These are phyloP conservation scores for Plagodis pulveraria DNA, from an alignment of 2,888 invertebrate genomes.

Conservation along the genomic window DNA sequence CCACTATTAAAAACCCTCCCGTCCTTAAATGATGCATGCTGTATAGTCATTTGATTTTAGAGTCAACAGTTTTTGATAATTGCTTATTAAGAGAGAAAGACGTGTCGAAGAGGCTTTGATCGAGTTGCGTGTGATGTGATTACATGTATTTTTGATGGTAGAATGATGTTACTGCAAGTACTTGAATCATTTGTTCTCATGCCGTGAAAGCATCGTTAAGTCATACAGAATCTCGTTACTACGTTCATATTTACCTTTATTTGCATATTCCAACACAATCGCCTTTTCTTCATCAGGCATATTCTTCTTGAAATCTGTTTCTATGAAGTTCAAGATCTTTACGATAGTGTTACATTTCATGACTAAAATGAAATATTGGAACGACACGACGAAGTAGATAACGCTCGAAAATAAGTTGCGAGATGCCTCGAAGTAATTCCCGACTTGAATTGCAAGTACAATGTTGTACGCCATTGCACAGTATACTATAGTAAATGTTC, in stretches of 20 bases:
- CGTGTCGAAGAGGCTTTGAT: too few relatives aligned
- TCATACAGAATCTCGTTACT: conserved; percentile 14
- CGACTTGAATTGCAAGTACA: not conserved
- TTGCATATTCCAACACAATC: conserved; percentile 1
- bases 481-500: not conserved
- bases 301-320: not conserved
- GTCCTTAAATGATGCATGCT: too few relatives aligned
- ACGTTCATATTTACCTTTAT: conserved; percentile 38
- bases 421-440: not conserved
- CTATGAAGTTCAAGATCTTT: not conserved
- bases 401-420: not conserved
- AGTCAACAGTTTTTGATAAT: too few relatives aligned
- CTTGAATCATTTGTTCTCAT: too few relatives aligned
- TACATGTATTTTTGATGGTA: too few relatives aligned
- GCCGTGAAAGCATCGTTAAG: too few relatives aligned
- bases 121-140: too few relatives aligned
- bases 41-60: too few relatives aligned
- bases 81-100: too few relatives aligned
- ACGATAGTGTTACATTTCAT: not conserved
- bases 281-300: not conserved
- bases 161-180: too few relatives aligned
- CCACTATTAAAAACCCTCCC: too few relatives aligned
- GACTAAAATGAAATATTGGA: not conserved
- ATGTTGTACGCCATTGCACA: not conserved
- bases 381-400: not conserved